Evolutionary conservation across 2,113 vertebrate species (phyloP).

Genomic region (Nanorana parkeri): DNA sequence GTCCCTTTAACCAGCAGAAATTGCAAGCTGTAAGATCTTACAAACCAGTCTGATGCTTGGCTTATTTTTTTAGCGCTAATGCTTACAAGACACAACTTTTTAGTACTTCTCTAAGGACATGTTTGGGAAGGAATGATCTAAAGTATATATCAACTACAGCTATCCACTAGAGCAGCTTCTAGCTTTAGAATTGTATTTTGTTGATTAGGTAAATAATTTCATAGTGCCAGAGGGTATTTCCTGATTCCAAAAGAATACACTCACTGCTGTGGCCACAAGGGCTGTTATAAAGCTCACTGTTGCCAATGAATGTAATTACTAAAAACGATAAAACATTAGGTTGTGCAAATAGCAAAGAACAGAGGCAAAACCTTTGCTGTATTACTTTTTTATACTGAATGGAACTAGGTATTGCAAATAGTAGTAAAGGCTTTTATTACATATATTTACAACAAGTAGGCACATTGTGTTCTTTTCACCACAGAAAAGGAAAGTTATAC

Average conservation of each 20-base stretch:
- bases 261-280: slow-evolving; percentile 66
- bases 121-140: slow-evolving; percentile 15
- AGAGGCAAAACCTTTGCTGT: not conserved
- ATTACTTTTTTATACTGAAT: not conserved
- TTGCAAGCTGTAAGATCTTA: no score
- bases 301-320: slow-evolving; percentile 65
- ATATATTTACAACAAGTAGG: not conserved
- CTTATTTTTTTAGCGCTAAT: no score
- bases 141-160: not conserved
- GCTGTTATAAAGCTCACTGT: slow-evolving; percentile 55
- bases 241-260: slow-evolving; percentile 64
- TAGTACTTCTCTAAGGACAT: slow-evolving; percentile 19
- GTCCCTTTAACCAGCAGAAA: no score
- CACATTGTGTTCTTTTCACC: no score
- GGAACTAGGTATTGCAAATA: not conserved
- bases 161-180: slow-evolving; percentile 2
- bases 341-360: slow-evolving; percentile 54
- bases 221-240: slow-evolving; percentile 61
- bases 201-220: slow-evolving; percentile 67
- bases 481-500: no score
- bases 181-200: slow-evolving; percentile 80
- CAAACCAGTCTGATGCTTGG: no score
- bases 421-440: not conserved
- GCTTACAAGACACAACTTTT: slow-evolving; percentile 3
- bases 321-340: slow-evolving; percentile 52